Evolutionary conservation across 2,113 vertebrate genomes (phyloP), one percentile per base, ranked within the genome.

Genomic region (Grus americana): DNA sequence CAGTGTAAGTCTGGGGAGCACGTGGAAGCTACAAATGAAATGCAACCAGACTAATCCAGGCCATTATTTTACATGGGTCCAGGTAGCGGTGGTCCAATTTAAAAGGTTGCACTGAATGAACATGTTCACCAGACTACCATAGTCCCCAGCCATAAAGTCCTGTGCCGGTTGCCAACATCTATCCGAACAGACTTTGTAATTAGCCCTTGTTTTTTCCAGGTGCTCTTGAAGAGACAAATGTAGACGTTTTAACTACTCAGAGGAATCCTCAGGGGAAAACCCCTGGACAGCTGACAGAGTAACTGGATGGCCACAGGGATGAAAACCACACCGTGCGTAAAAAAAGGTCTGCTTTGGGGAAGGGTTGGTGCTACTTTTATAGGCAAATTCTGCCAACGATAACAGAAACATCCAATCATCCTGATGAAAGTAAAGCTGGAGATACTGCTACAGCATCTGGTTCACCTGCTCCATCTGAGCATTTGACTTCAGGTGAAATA

Each of bases 1-100:
- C 4, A 10, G 8, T 21, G 15, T 36, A 49, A 44, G 17, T 15
- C 21, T 68, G 55, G 18, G 42, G n/a, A 36, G 15, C 15, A 75
- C 1, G 0, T 17, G 21, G 55, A 68, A 74, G 15, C 18, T 87
- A 63, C 27, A 76, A 30, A 58, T 34, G 22, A 46, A 82, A 57
- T 1, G 2, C 22, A 76, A 29, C 3, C 1, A 1, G 13, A 26
- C 22, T 46, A 76, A 50, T 19, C 11, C 4, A 22, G 19, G 13
- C 16, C 20, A 10, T 34, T 75, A 58, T 57, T 57, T 82, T 19
- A 24, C 57, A 34, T 34, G 15, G 24, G 24, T 54, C 44, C 12
- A 54, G 29, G 20, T 78, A 47, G 47, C 2, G 3, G 13, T 30
- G 14, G 13, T 46, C 19, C 6, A 46, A 14, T 46, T 59, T 66